Base-by-base conservation (phyloP, 2,797 vertebrate genomes). In the Aratinga solstitialis region DNA sequence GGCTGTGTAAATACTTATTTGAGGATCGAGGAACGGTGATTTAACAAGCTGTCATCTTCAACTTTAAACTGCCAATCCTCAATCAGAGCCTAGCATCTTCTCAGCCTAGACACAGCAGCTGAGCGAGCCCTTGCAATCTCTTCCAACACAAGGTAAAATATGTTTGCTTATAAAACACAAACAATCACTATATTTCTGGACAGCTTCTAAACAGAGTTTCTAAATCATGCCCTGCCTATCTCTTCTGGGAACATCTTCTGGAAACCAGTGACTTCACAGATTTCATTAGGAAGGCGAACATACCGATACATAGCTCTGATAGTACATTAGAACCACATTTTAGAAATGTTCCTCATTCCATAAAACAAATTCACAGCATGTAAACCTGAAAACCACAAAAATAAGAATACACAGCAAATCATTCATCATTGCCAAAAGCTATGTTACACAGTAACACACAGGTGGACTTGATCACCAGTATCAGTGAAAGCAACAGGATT, bases 401-500 rank as follows among this genome's bases (percentile, higher is more conserved):
- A 61, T 36, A 89, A 84, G 75, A 93, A 94, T 8, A 27, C 13
- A 51, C 24, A 72, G 47, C 2, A 17, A 73, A 21, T 75, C 72
- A 0, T 95, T 90, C 30, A 18, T 96, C 80, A 79, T 17, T 76
- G 62, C 58, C 86, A 93, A 69, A 93, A 94, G 59, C 26, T 68
- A 10, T 22, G n/a, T 43, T 77, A 84, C 56, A 71, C 59, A 87
- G 30, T 42, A 94, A 63, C 54, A 36, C 10, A 11, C 65, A 81
- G 67, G 54, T 88, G 51, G 40, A 63, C 30, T 34, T 58, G 15
- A 85, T 90, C 84, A 89, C 81, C 18, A 92, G 42, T 62, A 95
- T 71, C 89, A 90, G 65, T 32, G 69, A 72, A 90, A 93, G 75
- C 79, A 90, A 95, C 4, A 91, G 76, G 69, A 93, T 42, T 94